Conservation (phyloP, 2,888 invertebrate genomes). For the Erebia epiphron region DNA sequence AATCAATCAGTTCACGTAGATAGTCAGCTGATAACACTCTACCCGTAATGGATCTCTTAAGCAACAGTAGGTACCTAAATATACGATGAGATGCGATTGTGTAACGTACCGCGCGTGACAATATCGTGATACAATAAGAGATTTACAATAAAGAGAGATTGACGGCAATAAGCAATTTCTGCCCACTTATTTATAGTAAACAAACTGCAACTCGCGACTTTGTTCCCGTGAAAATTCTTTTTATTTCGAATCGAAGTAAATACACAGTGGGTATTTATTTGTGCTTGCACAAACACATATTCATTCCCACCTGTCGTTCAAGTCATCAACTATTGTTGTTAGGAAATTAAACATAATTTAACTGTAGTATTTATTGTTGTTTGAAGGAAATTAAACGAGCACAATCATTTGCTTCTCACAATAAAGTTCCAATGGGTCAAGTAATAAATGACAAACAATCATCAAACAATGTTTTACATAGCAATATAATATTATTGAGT, state of each 20-base stretch:
- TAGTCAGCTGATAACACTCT: slow-evolving; percentile 32
- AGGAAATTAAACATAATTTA: too few relatives aligned
- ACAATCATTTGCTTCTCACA: neutral
- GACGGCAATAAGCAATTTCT: neutral
- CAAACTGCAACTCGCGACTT: neutral
- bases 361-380: neutral
- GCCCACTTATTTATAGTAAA: slow-evolving; percentile 3
- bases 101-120: slow-evolving; percentile 29
- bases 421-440: slow-evolving; percentile 14
- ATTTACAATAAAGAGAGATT: too few relatives aligned
- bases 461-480: slow-evolving; percentile 9
- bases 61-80: slow-evolving; percentile 12
- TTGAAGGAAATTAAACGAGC: neutral
- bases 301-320: too few relatives aligned
- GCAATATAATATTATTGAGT: neutral
- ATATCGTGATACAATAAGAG: too few relatives aligned
- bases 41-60: slow-evolving; percentile 32
- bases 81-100: slow-evolving; percentile 28
- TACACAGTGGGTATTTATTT: too few relatives aligned
- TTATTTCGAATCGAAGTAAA: too few relatives aligned
- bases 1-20: slow-evolving; percentile 21
- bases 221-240: neutral
- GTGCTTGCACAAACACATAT: too few relatives aligned
- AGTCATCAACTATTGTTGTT: too few relatives aligned
- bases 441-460: neutral